Percentiles rank a stretch among this genome's conserved stretches.
Evolutionary conservation across 2,888 invertebrate species (phyloP).

Genomic region (Netelia fuscicornis): DNA sequence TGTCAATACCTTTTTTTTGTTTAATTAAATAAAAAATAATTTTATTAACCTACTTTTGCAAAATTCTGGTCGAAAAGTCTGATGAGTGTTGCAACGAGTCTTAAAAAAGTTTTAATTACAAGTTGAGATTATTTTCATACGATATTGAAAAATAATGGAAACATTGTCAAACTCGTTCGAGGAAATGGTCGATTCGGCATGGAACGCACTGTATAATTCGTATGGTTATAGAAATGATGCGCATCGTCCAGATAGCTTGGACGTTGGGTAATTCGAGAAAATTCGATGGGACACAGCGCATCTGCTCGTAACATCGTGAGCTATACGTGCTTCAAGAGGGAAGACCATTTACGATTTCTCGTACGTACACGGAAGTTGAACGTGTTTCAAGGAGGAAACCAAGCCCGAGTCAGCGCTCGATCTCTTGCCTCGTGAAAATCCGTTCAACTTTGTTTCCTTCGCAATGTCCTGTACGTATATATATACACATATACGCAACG

Average conservation of each 20-base stretch:
- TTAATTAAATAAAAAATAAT: too few relatives aligned
- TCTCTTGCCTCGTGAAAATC: constrained; percentile 40
- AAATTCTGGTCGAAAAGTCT: too few relatives aligned
- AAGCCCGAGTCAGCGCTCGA: constrained; percentile 14
- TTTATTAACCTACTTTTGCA: too few relatives aligned
- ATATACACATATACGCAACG: neutral
- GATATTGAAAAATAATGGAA: neutral
- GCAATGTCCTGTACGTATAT: neutral
- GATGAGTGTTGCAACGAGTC: too few relatives aligned
- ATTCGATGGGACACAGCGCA: constrained; percentile 34
- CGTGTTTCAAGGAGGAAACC: constrained; percentile 37
- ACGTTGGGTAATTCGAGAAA: constrained; percentile 42
- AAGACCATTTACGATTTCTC: constrained; percentile 24
- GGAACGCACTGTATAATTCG: neutral
- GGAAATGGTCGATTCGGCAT: neutral
- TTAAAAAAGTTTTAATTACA: too few relatives aligned
- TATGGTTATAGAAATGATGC: neutral
- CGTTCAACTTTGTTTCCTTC: constrained; percentile 51
- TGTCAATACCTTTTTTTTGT: too few relatives aligned
- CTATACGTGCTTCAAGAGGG: constrained; percentile 16
- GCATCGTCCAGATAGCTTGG: constrained; percentile 20
- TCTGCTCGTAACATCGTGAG: constrained; percentile 41
- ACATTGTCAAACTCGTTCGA: neutral
- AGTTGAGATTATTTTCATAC: neutral
- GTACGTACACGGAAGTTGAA: constrained; percentile 29